Evolutionary conservation across 1,140 invertebrate genomes (phyloP), one percentile per base, ranked within the genome.

Genomic region (Contarinia nasturtii): DNA sequence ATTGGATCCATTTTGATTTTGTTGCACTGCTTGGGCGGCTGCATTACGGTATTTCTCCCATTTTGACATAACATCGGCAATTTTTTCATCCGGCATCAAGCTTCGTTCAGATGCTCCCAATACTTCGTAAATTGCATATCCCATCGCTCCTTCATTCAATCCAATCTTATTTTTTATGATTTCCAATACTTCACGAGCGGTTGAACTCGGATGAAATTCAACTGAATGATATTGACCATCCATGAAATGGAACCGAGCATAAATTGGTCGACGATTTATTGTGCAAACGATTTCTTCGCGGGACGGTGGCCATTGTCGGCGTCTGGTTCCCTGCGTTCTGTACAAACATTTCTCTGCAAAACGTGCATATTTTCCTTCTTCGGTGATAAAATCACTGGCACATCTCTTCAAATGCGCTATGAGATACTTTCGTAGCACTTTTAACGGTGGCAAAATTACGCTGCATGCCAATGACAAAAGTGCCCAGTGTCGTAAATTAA

Each of bases 161-260:
- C 90, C 91, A 56, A 96, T 90, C 69, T 93, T 95, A 34, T 79
- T 77, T 52, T 88, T 79, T n/a, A 96, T 80, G 53, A 88, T 79
- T 59, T 85, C 78, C 55, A 93, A 79, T 1, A 94, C 79, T 56
- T 95, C 89, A 53, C 76, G 76, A n/a, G 90, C 84, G 1, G 88
- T 91, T 12, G 90, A 86, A 20, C 88, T 90, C 1, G 90, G 87
- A 65, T 94, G 86, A 68, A 95, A 95, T 64, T 94, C 89, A 2
- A 95, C 79, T 0, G 88, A 85, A 59, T 94, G 86, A 60, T 91
- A 91, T 57, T 93, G 89, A 2, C 89, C 90, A 65, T 95, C 89
- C 74, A 94, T 83, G 56, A 96, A 83, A 62, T 90, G 80, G 54
- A 96, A 88, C 42, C 87, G 76, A 1, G 89, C 84, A 60, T 93